Evolutionary conservation across 2,797 vertebrate genomes (phyloP), one percentile per base, ranked within the genome.

Genomic region (Eurystomus glaucurus): DNA sequence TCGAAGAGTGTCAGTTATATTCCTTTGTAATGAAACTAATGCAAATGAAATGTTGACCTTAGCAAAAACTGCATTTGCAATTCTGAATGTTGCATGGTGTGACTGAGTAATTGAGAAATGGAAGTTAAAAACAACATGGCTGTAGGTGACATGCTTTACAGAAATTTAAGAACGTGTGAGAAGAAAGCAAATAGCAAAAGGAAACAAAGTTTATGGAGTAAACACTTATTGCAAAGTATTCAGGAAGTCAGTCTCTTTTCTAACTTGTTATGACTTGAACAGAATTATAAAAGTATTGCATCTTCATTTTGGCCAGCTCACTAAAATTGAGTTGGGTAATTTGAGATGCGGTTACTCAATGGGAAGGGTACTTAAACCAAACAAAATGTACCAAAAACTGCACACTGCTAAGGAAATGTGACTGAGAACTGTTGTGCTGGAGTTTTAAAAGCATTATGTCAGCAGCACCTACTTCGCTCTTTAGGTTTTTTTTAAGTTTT

Each of bases 121-220:
- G 29, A 78, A 85, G 33, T 57, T 77, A 54, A 84, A 81, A 81
- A 3, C 48, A 37, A 1, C 8, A 18, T 48, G 83, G 19, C 20
- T 84, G 69, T 64, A 64, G 20, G 6, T 75, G 31, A 72, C 28
- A 18, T 16, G 41, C 16, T 89, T 76, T 82, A 33, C 45, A 71
- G 6, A 85, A 58, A 46, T n/a, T 48, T 60, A 31, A 79, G 28
- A 71, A 21, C 45, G 39, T 31, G 5, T 84, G 52, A 77, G 48
- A 81, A 88, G 60, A 77, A 77, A 81, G 35, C n/a, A 80, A 93
- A 61, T n/a, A 52, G 17, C 15, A 71, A 89, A 29, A 69, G 31
- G 51, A 69, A 81, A 54, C 31, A 11, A 62, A 69, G 28, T 46
- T 90, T 76, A 23, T 3, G 3, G 41, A 58, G 26, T 61, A 91